Percentiles rank a stretch among this genome's conserved stretches.
Evolutionary conservation across 1,140 invertebrate species (phyloP).

Genomic region (Saxidomus purpurata): DNA sequence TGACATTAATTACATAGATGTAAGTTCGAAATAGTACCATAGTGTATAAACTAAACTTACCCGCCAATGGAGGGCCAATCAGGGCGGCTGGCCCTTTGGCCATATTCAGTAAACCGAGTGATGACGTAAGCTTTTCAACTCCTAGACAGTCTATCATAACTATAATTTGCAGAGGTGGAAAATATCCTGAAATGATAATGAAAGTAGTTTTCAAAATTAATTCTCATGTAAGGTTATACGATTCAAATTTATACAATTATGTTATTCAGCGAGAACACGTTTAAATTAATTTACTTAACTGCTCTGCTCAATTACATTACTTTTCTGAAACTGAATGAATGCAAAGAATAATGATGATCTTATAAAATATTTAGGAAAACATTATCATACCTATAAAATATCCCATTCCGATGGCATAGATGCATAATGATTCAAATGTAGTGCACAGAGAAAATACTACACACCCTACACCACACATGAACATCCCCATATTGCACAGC

Average conservation of each 20-base stretch:
- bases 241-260: too few species aligned
- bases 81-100: conserved; percentile 57
- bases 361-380: too few species aligned
- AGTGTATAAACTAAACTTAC: too few species aligned
- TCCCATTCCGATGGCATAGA: conserved; percentile 18
- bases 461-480: conserved; percentile 51
- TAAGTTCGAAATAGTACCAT: too few species aligned
- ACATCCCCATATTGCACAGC: conserved; percentile 50
- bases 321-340: too few species aligned
- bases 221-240: too few species aligned
- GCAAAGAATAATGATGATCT: too few species aligned
- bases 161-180: conserved; percentile 62
- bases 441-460: conserved; percentile 29
- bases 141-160: conserved; percentile 56
- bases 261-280: too few species aligned
- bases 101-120: conserved; percentile 54
- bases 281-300: too few species aligned
- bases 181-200: conserved; percentile 51
- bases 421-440: conserved; percentile 16
- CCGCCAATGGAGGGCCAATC: conserved; percentile 57
- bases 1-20: too few species aligned
- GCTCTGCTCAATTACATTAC: too few species aligned
- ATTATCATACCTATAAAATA: conserved; percentile 55
- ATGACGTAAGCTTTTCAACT: conserved; percentile 46
- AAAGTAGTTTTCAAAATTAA: background rate